Evolutionary conservation across 2,888 invertebrate genomes (phyloP).

Genomic region (Dasypolia templi): DNA sequence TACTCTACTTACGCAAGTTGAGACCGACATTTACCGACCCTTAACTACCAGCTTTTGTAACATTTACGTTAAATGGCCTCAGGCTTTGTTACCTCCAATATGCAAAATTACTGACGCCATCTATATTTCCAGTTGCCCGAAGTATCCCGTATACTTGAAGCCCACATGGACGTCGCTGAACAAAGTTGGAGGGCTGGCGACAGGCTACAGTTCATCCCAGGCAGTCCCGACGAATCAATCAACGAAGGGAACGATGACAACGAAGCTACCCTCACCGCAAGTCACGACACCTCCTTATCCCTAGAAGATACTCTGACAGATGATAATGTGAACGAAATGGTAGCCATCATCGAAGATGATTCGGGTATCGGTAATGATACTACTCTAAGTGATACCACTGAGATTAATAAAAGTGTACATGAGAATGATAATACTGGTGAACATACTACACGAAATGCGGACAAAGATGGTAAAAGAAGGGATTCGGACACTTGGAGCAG

Average conservation of each 20-base stretch:
- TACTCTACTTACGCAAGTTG: no score
- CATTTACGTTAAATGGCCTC: neutral
- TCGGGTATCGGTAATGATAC: constrained; percentile 70
- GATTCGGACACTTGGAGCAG: neutral
- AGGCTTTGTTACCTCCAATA: neutral
- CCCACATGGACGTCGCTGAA: constrained; percentile 82
- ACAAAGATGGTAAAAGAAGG: neutral
- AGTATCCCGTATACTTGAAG: constrained; percentile 83
- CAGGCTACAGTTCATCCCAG: constrained; percentile 70
- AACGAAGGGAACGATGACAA: constrained; percentile 76
- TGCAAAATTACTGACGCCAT: neutral
- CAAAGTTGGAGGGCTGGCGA: constrained; percentile 79
- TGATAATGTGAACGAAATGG: constrained; percentile 65
- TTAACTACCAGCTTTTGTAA: no score
- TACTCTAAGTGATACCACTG: constrained; percentile 56
- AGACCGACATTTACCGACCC: no score
- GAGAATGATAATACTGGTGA: constrained; percentile 19
- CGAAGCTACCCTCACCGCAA: constrained; percentile 79
- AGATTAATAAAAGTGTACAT: constrained; percentile 40
- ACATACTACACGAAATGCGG: constrained; percentile 22
- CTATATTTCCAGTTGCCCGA: constrained; percentile 79
- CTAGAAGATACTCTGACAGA: constrained; percentile 84
- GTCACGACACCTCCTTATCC: constrained; percentile 75
- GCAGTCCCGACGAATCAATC: constrained; percentile 70
- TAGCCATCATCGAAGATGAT: constrained; percentile 64